Conservation (phyloP, 35 echinoderm and acorn worm genomes). For the Hemicentrotus pulcherrimus region DNA sequence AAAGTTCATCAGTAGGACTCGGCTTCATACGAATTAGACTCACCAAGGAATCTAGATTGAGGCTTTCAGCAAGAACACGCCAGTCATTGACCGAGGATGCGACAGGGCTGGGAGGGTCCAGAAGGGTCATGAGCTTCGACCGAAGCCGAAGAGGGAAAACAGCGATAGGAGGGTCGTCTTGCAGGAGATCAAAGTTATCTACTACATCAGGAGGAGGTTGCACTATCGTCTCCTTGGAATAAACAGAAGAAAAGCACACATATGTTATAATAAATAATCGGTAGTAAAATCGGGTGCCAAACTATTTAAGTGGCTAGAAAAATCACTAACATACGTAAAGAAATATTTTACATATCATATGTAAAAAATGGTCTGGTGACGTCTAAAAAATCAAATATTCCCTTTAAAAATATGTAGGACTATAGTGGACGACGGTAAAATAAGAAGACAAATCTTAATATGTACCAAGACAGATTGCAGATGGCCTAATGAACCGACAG, state of each 20-base stretch:
- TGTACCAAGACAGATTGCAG: no score
- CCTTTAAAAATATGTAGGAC: no score
- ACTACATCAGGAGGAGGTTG: background rate
- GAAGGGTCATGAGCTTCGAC: slow-evolving; percentile 38
- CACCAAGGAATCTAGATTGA: slow-evolving; percentile 67
- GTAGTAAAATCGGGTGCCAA: background rate
- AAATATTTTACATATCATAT: background rate
- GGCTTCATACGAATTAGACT: slow-evolving; percentile 46
- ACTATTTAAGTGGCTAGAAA: background rate
- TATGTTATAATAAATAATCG: background rate
- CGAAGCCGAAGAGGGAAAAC: slow-evolving; percentile 24
- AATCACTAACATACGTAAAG: background rate
- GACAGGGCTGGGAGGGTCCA: slow-evolving; percentile 61
- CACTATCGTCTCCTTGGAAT: background rate
- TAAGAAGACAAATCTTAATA: no score
- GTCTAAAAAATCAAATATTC: no score
- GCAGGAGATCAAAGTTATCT: background rate
- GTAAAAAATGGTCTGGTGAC: background rate
- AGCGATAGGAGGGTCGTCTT: background rate
- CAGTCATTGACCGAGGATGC: slow-evolving; percentile 72
- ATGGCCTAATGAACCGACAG: no score
- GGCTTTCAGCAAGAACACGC: slow-evolving; percentile 69
- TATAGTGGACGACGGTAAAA: no score
- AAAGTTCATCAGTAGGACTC: slow-evolving; percentile 59
- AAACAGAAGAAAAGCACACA: background rate